phyloP scores from a whole-genome alignment of 1,140 invertebrate species.

The Yoshiicerus persimilis region DNA sequence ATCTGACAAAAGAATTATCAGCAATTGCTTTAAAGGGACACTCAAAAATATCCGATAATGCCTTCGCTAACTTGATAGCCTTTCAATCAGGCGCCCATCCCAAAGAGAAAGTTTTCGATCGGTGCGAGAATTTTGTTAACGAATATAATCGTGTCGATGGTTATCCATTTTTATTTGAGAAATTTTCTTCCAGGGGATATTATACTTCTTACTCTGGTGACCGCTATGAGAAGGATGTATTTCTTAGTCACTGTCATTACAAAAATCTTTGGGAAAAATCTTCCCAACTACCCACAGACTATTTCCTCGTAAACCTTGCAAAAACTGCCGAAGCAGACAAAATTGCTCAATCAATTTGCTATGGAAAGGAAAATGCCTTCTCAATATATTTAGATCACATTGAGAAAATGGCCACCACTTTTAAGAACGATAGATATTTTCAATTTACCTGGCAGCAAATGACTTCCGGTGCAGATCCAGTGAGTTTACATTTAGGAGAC shows the following conservation, averaged over 20 bases:
- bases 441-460: neutral
- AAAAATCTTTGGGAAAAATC: neutral
- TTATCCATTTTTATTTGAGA: neutral
- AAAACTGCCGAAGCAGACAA: neutral
- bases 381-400: neutral
- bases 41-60: slow-evolving; percentile 80
- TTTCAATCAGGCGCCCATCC: slow-evolving; percentile 52
- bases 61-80: slow-evolving; percentile 71
- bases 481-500: neutral
- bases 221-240: neutral
- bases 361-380: neutral
- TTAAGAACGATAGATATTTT: neutral
- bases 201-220: neutral
- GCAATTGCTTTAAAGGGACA: slow-evolving; percentile 75
- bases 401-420: neutral
- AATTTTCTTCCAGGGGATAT: neutral
- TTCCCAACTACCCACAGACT: neutral
- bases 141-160: neutral
- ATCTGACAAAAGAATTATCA: slow-evolving; percentile 61
- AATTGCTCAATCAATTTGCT: neutral
- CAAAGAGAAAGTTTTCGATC: neutral
- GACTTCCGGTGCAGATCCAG: neutral
- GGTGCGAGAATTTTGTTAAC: neutral
- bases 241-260: neutral
- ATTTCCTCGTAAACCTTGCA: neutral